A percentile compares a stretch with the other conserved stretches of the same genome.
Evolutionary conservation across 2,113 vertebrate species (phyloP).

Genomic region (Syngnathoides biaculeatus): DNA sequence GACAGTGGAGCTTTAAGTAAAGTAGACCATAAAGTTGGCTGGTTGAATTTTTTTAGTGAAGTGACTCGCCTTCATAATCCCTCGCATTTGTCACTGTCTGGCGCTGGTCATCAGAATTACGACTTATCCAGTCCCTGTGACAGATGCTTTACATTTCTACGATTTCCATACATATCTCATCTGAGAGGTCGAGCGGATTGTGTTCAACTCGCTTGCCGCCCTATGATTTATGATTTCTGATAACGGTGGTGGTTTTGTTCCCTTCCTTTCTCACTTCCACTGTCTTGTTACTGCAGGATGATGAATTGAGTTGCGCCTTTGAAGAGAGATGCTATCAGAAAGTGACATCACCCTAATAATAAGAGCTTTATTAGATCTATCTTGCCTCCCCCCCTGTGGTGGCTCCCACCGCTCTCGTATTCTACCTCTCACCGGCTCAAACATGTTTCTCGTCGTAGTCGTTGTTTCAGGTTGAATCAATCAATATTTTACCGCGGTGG

Average conservation of each 20-base stretch:
- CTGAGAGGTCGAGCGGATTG: not conserved
- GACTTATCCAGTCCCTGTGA: not conserved
- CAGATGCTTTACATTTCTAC: not conserved
- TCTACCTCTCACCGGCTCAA: not conserved
- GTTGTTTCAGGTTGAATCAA: not conserved
- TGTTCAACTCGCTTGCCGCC: not conserved
- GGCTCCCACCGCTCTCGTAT: not conserved
- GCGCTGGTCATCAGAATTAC: not conserved
- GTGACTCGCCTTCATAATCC: not conserved
- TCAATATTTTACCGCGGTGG: not conserved
- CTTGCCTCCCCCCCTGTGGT: too few relatives aligned
- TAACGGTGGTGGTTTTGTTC: not conserved
- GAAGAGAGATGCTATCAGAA: not conserved
- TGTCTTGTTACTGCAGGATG: not conserved
- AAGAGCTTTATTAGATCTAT: not conserved
- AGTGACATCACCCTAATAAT: conserved; percentile 1
- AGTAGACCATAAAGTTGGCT: not conserved
- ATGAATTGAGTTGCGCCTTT: not conserved
- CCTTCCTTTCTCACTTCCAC: not conserved
- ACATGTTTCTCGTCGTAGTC: not conserved
- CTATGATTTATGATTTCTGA: not conserved
- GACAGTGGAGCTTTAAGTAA: too few relatives aligned
- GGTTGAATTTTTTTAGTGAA: not conserved
- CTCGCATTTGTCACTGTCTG: not conserved
- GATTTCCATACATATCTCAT: not conserved